Evolutionary conservation across 2,888 invertebrate species (phyloP), one percentile per base, ranked within the genome.

Genomic region (Blastobasis lacticolella): DNA sequence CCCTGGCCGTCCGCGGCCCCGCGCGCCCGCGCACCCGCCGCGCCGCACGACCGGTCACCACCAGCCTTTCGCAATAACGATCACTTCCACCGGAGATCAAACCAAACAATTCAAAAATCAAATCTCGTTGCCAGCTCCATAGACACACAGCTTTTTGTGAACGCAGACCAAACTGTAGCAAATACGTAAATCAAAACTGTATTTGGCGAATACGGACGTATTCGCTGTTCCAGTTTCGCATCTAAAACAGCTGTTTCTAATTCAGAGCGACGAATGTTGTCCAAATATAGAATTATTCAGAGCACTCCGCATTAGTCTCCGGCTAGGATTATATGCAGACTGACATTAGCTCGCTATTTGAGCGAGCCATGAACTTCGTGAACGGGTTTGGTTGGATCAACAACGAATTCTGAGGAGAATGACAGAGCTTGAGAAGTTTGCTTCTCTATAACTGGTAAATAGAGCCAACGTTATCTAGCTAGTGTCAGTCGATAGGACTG

Each of bases 231-330:
- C 58, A 62, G 62, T 64, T 63, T 62, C 52, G 56, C 53, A 61
- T 60, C 61, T 55, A 54, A 56, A 64, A 63, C 60, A 61, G 55
- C 51, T 58, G 62, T 64, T 63, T 64, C 66, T 66, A 66, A 72
- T 67, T 69, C 67, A 71, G 60, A 60, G 62, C 62, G 60, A 64
- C 60, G 63, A 68, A 69, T 67, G 59, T 62, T 64, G 59, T 68
- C 68, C 66, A 73, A 71, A 73, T 72, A 71, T 70, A 75, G 66
- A 69, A 68, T 69, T 66, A 69, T 69, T 67, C 64, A 67, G 61
- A 66, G 66, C 66, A 70, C 54, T 62, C 62, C 50, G 62, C 62
- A 63, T 62, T 63, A 60, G 56, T 59, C 57, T 57, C 52, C 52
- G 57, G 53, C 55, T 57, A 52, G 55, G 53, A 53, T 53, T 56